Conservation (phyloP, 2,888 invertebrate genomes). For the Drosophila pseudotakahashii region DNA sequence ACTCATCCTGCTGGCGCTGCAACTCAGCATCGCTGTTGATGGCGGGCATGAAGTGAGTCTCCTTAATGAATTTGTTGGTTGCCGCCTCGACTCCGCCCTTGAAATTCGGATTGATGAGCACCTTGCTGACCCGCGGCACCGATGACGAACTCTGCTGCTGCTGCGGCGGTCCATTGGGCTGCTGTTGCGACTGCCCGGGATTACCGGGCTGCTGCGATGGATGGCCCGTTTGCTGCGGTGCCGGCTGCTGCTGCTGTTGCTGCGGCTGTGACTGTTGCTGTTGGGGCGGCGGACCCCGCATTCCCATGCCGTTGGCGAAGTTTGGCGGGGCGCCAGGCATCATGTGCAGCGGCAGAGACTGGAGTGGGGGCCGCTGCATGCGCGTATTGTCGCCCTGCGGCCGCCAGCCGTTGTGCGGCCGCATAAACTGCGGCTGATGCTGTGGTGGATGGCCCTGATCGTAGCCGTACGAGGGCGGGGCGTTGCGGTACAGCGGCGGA, state of each 20-base stretch:
- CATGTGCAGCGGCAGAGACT: slow-evolving; percentile 66
- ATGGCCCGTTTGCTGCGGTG: slow-evolving; percentile 36
- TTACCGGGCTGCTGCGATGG: slow-evolving; percentile 50
- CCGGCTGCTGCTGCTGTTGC: slow-evolving; percentile 45
- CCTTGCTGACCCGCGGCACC: slow-evolving; percentile 70
- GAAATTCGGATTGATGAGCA: slow-evolving; percentile 84
- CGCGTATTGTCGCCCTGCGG: slow-evolving; percentile 74
- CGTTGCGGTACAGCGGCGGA: slow-evolving; percentile 74
- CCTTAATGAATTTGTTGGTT: slow-evolving; percentile 84
- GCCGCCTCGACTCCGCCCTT: slow-evolving; percentile 85
- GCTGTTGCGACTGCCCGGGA: slow-evolving; percentile 40
- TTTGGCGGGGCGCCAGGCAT: slow-evolving; percentile 60
- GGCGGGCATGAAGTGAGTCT: slow-evolving; percentile 83
- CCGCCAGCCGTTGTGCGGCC: slow-evolving; percentile 73
- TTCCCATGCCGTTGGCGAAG: slow-evolving; percentile 71
- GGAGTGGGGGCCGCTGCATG: slow-evolving; percentile 86
- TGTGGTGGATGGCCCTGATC: slow-evolving; percentile 48
- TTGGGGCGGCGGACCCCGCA: slow-evolving; percentile 62
- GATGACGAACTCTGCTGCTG: slow-evolving; percentile 22
- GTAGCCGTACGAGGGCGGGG: slow-evolving; percentile 54
- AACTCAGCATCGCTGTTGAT: slow-evolving; percentile 84
- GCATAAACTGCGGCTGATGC: slow-evolving; percentile 81
- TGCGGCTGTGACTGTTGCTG: slow-evolving; percentile 41
- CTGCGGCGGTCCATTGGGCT: slow-evolving; percentile 33
- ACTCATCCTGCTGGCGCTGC: slow-evolving; percentile 84